Conservation (phyloP, 2,888 invertebrate species). For the Epistrophe grossulariae region DNA sequence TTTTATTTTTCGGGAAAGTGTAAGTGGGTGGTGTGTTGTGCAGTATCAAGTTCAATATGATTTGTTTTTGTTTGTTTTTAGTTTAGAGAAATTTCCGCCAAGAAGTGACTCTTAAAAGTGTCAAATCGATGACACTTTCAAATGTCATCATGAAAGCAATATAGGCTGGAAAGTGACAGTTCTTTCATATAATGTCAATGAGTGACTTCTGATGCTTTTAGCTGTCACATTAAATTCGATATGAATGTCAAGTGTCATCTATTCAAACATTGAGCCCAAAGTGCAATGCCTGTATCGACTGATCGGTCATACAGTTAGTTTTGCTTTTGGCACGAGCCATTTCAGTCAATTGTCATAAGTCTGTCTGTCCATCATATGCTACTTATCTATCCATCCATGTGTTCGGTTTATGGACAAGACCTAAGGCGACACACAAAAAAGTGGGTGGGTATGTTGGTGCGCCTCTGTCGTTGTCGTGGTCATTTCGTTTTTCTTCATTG, state of each 20-base stretch:
- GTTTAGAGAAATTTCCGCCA: conserved; percentile 32
- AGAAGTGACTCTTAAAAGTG: conserved; percentile 10
- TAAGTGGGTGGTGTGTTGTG: conserved; percentile 10
- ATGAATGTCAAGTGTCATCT: conserved; percentile 22
- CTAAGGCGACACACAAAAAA: conserved; percentile 42
- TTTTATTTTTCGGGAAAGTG: conserved; percentile 9
- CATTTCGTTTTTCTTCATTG: conserved; percentile 36
- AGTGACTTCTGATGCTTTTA: neutral
- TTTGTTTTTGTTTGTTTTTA: neutral
- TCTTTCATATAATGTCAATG: conserved; percentile 42
- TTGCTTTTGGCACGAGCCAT: conserved; percentile 65
- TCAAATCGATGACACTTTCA: conserved; percentile 3
- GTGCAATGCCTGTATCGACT: conserved; percentile 14
- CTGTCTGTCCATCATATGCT: conserved; percentile 62
- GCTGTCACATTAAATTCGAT: conserved; percentile 11
- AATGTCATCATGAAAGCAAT: neutral
- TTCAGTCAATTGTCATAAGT: conserved; percentile 56
- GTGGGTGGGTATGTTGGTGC: conserved; percentile 56
- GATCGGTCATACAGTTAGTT: conserved; percentile 21
- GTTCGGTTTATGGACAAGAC: conserved; percentile 44
- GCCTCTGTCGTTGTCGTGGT: conserved; percentile 30
- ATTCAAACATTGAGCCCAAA: conserved; percentile 28
- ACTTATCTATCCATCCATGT: conserved; percentile 25
- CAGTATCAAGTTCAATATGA: conserved; percentile 32
- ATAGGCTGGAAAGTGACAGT: conserved; percentile 19